Percentiles rank a stretch among this genome's conserved stretches.
These are phyloP conservation scores for Crotophaga sulcirostris DNA, from an alignment of 2,113 vertebrate species.

Conservation along the genomic window DNA sequence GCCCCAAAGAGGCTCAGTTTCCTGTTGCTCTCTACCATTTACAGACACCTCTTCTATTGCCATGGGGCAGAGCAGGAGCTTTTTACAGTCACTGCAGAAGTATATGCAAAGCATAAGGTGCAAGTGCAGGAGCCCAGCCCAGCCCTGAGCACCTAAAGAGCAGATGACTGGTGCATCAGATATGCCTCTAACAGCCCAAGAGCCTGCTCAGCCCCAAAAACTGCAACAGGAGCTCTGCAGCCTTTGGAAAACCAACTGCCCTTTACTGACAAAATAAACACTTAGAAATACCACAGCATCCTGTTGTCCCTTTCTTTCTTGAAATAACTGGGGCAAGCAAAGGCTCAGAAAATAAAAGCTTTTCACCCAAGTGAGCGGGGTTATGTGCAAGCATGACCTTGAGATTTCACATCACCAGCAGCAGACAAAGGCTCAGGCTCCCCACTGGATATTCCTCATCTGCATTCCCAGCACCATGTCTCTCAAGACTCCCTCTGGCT, in stretches of 20 bases:
- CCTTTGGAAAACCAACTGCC: background rate
- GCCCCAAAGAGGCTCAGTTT: too few relatives aligned
- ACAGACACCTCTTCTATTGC: background rate
- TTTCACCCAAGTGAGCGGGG: background rate
- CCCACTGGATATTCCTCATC: fast-evolving
- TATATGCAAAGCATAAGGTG: background rate
- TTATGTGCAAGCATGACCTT: background rate
- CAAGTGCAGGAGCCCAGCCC: background rate
- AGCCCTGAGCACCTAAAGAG: background rate
- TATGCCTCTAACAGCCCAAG: background rate
- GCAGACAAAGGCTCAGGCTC: background rate
- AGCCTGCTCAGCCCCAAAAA: background rate
- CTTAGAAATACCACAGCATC: background rate
- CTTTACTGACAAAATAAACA: background rate
- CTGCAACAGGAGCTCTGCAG: fast-evolving
- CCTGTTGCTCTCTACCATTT: too few relatives aligned
- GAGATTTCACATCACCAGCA: fast-evolving
- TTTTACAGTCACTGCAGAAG: background rate
- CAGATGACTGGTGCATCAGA: background rate
- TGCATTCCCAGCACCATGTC: background rate
- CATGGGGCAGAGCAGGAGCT: background rate
- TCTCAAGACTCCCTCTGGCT: fast-evolving
- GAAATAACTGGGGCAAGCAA: background rate
- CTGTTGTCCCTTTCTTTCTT: background rate
- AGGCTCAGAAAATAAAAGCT: background rate